Evolutionary conservation across 2,888 invertebrate genomes (phyloP).

Genomic region (Terebella lapidaria): DNA sequence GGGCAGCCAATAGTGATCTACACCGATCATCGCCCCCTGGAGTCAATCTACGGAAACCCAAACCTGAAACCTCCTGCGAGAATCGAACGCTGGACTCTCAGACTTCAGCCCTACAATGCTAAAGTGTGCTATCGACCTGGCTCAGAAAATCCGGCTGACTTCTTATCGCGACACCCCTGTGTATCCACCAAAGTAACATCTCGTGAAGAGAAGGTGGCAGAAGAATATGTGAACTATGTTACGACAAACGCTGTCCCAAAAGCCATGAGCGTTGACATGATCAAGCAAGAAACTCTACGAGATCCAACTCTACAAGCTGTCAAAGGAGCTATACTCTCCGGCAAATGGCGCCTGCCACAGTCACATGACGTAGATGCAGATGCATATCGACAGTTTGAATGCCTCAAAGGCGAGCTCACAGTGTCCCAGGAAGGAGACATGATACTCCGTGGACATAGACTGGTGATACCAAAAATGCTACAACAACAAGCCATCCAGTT

Average conservation of each 20-base stretch:
- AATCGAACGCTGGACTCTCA: background rate
- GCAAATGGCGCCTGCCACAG: background rate
- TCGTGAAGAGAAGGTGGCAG: constrained; percentile 21
- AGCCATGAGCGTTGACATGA: constrained; percentile 28
- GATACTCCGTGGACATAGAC: too few relatives aligned
- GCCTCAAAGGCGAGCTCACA: too few relatives aligned
- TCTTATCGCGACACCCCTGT: background rate
- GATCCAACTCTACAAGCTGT: constrained; percentile 7
- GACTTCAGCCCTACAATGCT: background rate
- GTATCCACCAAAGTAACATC: too few relatives aligned
- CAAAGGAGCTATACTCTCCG: background rate
- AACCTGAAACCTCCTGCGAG: background rate
- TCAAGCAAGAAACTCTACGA: constrained; percentile 16
- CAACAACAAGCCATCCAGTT: too few relatives aligned
- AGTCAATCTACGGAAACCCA: background rate
- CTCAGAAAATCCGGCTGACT: background rate
- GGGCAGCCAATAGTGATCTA: background rate
- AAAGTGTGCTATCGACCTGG: background rate
- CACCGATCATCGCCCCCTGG: background rate
- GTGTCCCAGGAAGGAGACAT: too few relatives aligned
- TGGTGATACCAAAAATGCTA: too few relatives aligned
- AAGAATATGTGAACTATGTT: constrained; percentile 28
- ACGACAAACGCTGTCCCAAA: constrained; percentile 18
- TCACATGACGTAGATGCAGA: too few relatives aligned
- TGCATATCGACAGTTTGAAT: too few relatives aligned